Evolutionary conservation across 2,113 vertebrate species (phyloP), one percentile per base, ranked within the genome.

Genomic region (Phyllostomus discolor): DNA sequence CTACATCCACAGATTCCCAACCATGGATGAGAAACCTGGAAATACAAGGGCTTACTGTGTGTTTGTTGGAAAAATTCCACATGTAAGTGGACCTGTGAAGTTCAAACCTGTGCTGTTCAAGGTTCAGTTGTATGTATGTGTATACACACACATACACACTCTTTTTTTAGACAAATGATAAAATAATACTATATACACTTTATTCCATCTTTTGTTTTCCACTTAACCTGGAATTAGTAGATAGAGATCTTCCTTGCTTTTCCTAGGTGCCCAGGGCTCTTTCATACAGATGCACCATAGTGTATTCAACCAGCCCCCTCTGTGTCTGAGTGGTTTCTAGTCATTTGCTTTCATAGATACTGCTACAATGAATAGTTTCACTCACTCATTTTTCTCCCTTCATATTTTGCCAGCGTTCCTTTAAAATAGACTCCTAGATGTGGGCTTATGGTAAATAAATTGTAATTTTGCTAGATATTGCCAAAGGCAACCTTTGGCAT

Each of bases 161-260:
- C 28, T 16, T 72, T 72, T 88, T 35, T 87, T 59, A 95, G 76
- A 79, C n/a, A 92, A 95, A 67, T 38, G 35, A 48, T 50, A 67
- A 64, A 89, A n/a, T 81, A 72, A 43, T 41, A 38, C 52, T 69
- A 16, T 31, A 31, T 8, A n/a, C 41, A 31, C 24, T 31, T 79
- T 90, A 17, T 80, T 59, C 22, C 17, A 66, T 10, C 20, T 50
- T 48, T 50, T 48, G 88, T 93, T 91, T n/a, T 59, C 80, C 38
- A 50, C 24, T 95, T 81, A 33, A 31, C 31, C 35, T 48, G 4
- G 7, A 87, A 4, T 70, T 2, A 69, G 70, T 26, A 70, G 80
- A 26, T 31, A 19, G 43, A 91, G 24, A 17, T 54, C 16, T 1
- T n/a, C 28, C 0, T 78, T 76, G 38, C 50, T 78, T 85, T 62